Base-by-base conservation (phyloP, 2,113 vertebrate genomes). In the Glaucomys volans region DNA sequence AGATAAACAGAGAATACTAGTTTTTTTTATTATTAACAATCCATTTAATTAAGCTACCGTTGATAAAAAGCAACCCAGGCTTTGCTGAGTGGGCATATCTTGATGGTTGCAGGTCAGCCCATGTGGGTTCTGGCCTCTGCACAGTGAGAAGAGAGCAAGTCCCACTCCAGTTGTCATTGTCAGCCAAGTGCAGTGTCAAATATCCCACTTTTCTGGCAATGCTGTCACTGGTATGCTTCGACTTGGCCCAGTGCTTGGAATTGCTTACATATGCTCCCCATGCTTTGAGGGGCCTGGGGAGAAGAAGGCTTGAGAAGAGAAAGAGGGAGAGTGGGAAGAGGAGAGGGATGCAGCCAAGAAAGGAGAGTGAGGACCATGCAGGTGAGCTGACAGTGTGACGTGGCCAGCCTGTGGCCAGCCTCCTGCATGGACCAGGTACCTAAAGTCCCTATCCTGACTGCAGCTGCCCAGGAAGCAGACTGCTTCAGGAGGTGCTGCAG, bases 341-440 rank as follows among this genome's bases (percentile, higher is more conserved):
- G 10, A 17, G 3, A 2, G 26, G 44, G 50, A 5, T 7, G 2
- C 26, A 16, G 59, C 10, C 4, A 14, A 32, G 84, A 42, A 26
- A 24, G 64, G 20, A 9, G 50, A 9, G 9, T 5, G 1, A 16
- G 30, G 16, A 71, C 14, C 2, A 0, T 17, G 42, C 32, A 1
- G 0, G 1, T 13, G 42, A 64, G 52, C 79, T 9, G 50, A 17
- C 13, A 0, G 30, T 0, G 10, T 30, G 42, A 66, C 37, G 47
- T 12, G 12, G 35, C 54, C 0, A 1, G 66, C 0, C 4, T 12
- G 47, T 12, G 12, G 35, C 54, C 0, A 1, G 66, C 0, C 4
- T 12, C 66, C 54, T 14, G 11, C 0, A 0, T 18, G 18, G 37
- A 44, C 80, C 35, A 0, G 12, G 35, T 18, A 10, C 57, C 59